Evolutionary conservation across 1,140 invertebrate genomes (phyloP).

Genomic region (Pseudomyrmex dendroicus): DNA sequence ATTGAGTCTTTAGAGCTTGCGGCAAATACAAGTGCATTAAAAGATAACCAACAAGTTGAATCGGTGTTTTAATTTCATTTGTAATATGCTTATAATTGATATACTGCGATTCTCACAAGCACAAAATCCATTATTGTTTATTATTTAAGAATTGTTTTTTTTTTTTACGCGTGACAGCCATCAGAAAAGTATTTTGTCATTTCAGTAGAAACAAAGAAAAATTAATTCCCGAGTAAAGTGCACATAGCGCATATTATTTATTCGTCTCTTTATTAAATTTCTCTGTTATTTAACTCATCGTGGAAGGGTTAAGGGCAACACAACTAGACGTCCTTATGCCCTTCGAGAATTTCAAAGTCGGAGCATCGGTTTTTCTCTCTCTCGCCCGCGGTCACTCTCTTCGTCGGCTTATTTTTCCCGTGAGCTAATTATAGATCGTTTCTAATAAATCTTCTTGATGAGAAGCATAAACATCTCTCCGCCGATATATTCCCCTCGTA

Average conservation of each 20-base stretch:
- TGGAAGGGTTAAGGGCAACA: conserved; percentile 24
- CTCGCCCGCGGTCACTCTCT: not conserved
- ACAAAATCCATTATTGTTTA: too few species aligned
- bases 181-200: conserved; percentile 5
- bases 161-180: too few species aligned
- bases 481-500: conserved; percentile 28
- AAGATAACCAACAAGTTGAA: not conserved
- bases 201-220: not conserved
- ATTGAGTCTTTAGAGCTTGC: not conserved
- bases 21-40: not conserved
- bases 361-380: conserved; percentile 26
- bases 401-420: conserved; percentile 47
- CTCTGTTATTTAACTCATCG: conserved; percentile 12
- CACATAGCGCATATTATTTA: not conserved
- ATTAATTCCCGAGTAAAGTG: not conserved
- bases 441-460: conserved; percentile 47
- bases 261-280: conserved; percentile 6
- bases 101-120: too few species aligned
- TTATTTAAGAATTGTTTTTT: too few species aligned
- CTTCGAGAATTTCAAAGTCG: conserved; percentile 53
- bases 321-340: not conserved
- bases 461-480: conserved; percentile 55
- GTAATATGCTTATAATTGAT: too few species aligned
- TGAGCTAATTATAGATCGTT: conserved; percentile 41
- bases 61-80: not conserved